A percentile compares a stretch with the other conserved stretches of the same genome.
These are phyloP conservation scores for Boulengeromyrus knoepffleri DNA, from an alignment of 2,113 vertebrate species.

Conservation along the genomic window DNA sequence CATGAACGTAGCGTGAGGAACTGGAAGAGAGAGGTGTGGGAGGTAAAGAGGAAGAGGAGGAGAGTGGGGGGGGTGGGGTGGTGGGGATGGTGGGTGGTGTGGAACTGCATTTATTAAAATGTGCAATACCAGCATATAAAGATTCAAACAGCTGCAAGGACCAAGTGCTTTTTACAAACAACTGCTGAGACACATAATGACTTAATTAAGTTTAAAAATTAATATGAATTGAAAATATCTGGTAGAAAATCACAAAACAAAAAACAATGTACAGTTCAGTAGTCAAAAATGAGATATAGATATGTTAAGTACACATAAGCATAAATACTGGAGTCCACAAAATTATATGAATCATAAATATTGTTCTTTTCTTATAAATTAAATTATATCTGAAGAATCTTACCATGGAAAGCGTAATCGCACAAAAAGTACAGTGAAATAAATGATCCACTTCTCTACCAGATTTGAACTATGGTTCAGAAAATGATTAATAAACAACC, in stretches of 20 bases:
- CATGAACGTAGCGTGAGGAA: too few species aligned
- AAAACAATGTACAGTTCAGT: not conserved
- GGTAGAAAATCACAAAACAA: not conserved
- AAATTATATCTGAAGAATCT: not conserved
- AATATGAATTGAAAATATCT: not conserved
- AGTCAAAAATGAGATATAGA: not conserved
- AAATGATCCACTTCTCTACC: not conserved
- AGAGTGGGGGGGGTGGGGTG: not conserved
- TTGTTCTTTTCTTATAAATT: not conserved
- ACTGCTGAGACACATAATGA: not conserved
- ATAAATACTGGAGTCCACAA: not conserved
- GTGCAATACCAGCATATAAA: not conserved
- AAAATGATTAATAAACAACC: not conserved
- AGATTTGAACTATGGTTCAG: not conserved
- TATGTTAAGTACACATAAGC: not conserved
- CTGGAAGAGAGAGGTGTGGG: too few species aligned
- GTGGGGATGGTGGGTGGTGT: too few species aligned
- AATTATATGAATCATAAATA: not conserved
- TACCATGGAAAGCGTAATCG: not conserved
- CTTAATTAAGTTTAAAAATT: not conserved
- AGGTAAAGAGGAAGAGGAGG: too few species aligned
- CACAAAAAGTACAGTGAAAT: not conserved
- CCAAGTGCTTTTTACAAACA: not conserved
- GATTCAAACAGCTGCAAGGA: not conserved
- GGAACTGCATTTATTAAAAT: not conserved